Base-by-base conservation (phyloP, 2,888 invertebrate genomes). In the Muscina levida region DNA sequence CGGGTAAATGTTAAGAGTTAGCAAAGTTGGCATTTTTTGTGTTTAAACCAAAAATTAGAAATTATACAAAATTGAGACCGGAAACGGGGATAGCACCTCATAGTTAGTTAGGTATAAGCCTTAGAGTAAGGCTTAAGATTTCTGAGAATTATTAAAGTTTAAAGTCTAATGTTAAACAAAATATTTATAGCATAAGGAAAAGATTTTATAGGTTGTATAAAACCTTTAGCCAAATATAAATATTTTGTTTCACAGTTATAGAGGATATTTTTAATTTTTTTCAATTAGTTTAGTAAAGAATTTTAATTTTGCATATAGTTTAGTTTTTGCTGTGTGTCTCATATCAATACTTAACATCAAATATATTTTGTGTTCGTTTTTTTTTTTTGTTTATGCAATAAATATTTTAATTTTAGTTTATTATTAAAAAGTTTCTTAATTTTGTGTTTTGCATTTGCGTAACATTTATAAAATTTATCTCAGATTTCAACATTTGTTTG, bases 391-490 rank as follows among this genome's bases (percentile, higher is more conserved):
- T 31, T 6, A 15, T 59, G n/a, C 11, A 62, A 42, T 62, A 42
- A 59, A 62, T 42, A 51, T 19, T 19, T 51, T 42, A 31, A 53
- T 24, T 62, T 62, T 19, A 22, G 5, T 56, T 76, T 73, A 57
- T 62, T 67, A 48, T 71, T 66, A 71, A 70, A 57, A 68, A 72
- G 67, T 72, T 44, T 72, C 37, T 3, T 51, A 62, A 59, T 65
- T 62, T 19, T 17, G n/a, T 39, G 4, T 37, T 71, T 73, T 67
- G 26, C 59, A 31, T 31, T 56, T 46, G 39, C 72, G 46, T 75
- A 81, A 81, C 81, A 81, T 81, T 75, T 77, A 77, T 81, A 77
- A 77, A 81, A 68, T 68, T 72, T 72, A 68, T 77, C 15, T 59
- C 19, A 74, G 48, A 8, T 75, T 68, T 31, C 31, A 72, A 72